phyloP scores from a whole-genome alignment of 2,888 invertebrate species.

The Anagyrus pseudococci region DNA sequence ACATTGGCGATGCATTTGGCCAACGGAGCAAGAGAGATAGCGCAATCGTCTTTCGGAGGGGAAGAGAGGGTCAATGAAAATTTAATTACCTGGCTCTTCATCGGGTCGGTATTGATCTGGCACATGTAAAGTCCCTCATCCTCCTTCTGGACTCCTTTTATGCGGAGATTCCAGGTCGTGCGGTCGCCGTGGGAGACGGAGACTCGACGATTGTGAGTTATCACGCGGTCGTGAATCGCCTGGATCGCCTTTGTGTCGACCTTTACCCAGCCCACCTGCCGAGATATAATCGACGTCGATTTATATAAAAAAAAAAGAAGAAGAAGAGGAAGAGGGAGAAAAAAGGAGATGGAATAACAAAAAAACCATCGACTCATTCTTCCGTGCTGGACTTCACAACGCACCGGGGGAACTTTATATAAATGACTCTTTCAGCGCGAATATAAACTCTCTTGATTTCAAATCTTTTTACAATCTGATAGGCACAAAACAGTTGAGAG shows the following conservation, averaged over 20 bases:
- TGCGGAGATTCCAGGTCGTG: slow-evolving; percentile 88
- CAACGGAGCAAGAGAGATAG: too few species aligned
- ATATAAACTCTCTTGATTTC: too few species aligned
- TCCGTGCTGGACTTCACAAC: slow-evolving; percentile 15
- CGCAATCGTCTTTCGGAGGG: background rate
- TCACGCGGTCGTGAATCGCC: slow-evolving; percentile 90
- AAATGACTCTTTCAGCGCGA: too few species aligned
- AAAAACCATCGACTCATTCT: too few species aligned
- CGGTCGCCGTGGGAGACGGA: slow-evolving; percentile 86
- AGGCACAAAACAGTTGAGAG: too few species aligned
- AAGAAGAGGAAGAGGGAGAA: too few species aligned
- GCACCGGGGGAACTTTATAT: too few species aligned
- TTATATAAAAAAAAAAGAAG: too few species aligned
- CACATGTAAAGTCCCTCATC: slow-evolving; percentile 93
- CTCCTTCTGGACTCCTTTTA: slow-evolving; percentile 84
- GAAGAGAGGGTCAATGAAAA: slow-evolving; percentile 5
- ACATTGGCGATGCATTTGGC: too few species aligned
- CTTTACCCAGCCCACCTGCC: slow-evolving; percentile 91
- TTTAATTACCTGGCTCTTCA: slow-evolving; percentile 93
- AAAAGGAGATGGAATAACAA: too few species aligned
- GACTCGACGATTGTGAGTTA: slow-evolving; percentile 88
- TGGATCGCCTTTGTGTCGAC: slow-evolving; percentile 92
- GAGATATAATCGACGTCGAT: background rate
- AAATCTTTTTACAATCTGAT: too few species aligned
- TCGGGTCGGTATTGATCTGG: slow-evolving; percentile 93